Conservation (phyloP, 2,888 invertebrate genomes). For the Melieria picta region DNA sequence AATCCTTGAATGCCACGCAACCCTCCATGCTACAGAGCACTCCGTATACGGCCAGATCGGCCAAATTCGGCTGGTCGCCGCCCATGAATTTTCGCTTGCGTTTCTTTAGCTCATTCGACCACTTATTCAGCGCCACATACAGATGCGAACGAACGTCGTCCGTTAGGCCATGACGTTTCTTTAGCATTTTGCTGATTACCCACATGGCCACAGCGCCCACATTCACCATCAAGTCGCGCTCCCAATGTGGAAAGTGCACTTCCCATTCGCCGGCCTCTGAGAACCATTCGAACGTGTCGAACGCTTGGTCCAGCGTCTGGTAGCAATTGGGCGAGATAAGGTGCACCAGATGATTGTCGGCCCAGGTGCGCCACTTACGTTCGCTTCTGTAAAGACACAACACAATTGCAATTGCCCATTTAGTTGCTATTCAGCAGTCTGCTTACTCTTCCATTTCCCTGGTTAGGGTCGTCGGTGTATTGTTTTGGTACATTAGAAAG, state of each 20-base stretch:
- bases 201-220: conserved; percentile 95
- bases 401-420: background rate
- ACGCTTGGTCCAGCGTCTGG: conserved; percentile 82
- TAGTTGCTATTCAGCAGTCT: background rate
- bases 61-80: conserved; percentile 86
- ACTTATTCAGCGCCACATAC: conserved; percentile 87
- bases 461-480: conserved; percentile 68
- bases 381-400: conserved; percentile 76
- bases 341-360: conserved; percentile 90
- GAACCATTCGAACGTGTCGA: conserved; percentile 95
- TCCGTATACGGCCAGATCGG: conserved; percentile 92
- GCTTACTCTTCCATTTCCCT: conserved; percentile 71
- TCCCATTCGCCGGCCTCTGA: conserved; percentile 93
- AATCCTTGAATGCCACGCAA: conserved; percentile 87
- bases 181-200: conserved; percentile 87
- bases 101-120: conserved; percentile 77
- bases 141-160: conserved; percentile 90
- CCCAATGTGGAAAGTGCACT: conserved; percentile 86
- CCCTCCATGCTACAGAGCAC: conserved; percentile 93
- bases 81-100: conserved; percentile 84
- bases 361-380: conserved; percentile 96
- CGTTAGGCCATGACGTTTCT: conserved; percentile 84
- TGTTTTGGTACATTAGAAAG: conserved; percentile 82
- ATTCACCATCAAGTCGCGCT: conserved; percentile 87
- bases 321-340: conserved; percentile 97